Evolutionary conservation across 92 coral and sea anemone species (phyloP).

Genomic region (Porites rus): DNA sequence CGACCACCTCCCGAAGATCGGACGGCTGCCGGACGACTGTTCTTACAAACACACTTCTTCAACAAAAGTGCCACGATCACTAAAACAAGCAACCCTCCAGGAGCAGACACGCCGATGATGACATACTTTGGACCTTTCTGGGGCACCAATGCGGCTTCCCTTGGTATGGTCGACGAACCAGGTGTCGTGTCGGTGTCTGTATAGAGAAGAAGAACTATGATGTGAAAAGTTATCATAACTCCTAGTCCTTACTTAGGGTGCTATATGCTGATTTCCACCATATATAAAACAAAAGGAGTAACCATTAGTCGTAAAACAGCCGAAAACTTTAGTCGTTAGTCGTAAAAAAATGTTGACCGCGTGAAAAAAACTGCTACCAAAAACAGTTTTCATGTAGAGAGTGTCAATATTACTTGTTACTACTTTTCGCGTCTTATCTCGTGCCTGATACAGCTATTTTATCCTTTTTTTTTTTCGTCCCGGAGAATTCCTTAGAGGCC

Average conservation of each 20-base stretch:
- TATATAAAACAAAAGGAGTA: no score
- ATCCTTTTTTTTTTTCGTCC: no score
- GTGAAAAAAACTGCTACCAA: no score
- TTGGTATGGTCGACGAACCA: not conserved
- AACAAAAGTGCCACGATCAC: constrained; percentile 5
- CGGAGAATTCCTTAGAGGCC: no score
- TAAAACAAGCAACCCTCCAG: constrained; percentile 29
- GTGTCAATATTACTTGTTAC: no score
- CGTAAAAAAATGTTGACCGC: no score
- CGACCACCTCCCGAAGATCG: not conserved
- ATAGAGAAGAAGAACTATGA: not conserved
- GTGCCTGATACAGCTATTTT: no score
- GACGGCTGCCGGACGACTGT: not conserved
- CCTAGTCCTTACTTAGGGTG: not conserved
- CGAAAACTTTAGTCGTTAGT: no score
- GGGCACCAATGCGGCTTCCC: constrained; percentile 3
- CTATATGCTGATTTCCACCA: not conserved
- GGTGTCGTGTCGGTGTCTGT: not conserved
- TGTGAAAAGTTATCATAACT: not conserved
- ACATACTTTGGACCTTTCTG: not conserved
- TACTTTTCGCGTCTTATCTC: no score
- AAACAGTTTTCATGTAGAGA: no score
- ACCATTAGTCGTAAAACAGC: no score
- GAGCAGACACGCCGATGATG: constrained; percentile 27
- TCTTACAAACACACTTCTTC: constrained; percentile 15